phyloP scores from a whole-genome alignment of 2,797 vertebrate species.

The Orientallactaga sibirica region DNA sequence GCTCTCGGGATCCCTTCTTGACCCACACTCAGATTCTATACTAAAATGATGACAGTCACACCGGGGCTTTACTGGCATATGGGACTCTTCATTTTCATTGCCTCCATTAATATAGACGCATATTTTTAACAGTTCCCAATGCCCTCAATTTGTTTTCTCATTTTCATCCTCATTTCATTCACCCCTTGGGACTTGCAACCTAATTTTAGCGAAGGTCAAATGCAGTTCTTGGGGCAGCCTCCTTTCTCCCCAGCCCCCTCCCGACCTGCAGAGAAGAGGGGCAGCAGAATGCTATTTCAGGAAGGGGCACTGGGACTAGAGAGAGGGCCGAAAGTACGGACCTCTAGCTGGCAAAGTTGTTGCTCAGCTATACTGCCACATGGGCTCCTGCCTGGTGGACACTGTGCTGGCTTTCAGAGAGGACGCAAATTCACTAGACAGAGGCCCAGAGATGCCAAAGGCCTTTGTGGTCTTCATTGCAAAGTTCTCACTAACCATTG shows the following conservation, averaged over 20 bases:
- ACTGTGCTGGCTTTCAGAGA: not conserved
- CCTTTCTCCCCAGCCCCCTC: not conserved
- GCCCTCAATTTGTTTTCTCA: conserved; percentile 75
- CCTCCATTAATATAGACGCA: not conserved
- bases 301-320: not conserved
- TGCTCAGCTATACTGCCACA: rapidly evolving
- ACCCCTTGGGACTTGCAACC: conserved; percentile 48
- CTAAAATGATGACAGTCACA: not conserved
- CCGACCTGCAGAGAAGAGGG: not conserved
- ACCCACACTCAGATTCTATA: rapidly evolving
- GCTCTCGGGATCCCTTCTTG: rapidly evolving
- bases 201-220: conserved; percentile 71
- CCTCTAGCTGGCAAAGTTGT: rapidly evolving
- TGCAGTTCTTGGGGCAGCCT: not conserved
- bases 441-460: not conserved
- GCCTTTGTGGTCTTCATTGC: not conserved
- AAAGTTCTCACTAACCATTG: rapidly evolving
- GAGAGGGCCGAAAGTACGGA: rapidly evolving
- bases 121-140: conserved; percentile 58
- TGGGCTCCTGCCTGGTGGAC: rapidly evolving
- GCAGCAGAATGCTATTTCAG: not conserved
- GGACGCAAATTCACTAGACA: not conserved
- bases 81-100: not conserved
- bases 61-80: rapidly evolving
- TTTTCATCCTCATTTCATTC: conserved; percentile 58